phyloP scores from a whole-genome alignment of 2,113 vertebrate genomes.

The Ageneiosus marmoratus region DNA sequence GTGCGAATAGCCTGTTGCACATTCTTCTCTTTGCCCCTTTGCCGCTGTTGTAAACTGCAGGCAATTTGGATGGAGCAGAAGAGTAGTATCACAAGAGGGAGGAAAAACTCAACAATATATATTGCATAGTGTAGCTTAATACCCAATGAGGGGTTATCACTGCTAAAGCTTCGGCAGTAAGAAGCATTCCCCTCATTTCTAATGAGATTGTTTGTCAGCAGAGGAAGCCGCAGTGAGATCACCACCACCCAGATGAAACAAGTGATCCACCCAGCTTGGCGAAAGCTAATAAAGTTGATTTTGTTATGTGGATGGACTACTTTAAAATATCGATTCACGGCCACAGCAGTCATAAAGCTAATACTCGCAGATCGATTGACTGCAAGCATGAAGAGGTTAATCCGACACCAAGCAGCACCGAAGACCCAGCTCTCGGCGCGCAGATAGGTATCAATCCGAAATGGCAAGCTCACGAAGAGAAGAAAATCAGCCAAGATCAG shows the following conservation, averaged over 20 bases:
- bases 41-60: slow-evolving; percentile 13
- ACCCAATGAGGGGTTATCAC: slow-evolving; percentile 2
- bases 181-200: slow-evolving; percentile 21
- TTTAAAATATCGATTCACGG: slow-evolving; percentile 76
- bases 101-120: slow-evolving; percentile 41
- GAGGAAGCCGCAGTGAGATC: slow-evolving; percentile 63
- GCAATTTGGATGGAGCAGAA: slow-evolving; percentile 45
- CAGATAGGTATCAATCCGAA: slow-evolving; percentile 68
- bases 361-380: slow-evolving; percentile 74
- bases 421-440: slow-evolving; percentile 53
- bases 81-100: slow-evolving; percentile 40
- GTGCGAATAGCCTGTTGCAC: slow-evolving; percentile 64
- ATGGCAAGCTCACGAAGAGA: slow-evolving; percentile 70
- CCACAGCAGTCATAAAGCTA: slow-evolving; percentile 72
- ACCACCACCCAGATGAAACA: slow-evolving; percentile 66
- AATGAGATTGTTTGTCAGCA: slow-evolving; percentile 64
- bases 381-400: slow-evolving; percentile 51
- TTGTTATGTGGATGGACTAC: slow-evolving; percentile 72
- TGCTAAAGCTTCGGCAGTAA: slow-evolving; percentile 74
- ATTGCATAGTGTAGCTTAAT: slow-evolving; percentile 58
- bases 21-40: slow-evolving; percentile 41
- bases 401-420: slow-evolving; percentile 50
- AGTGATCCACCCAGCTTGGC: slow-evolving; percentile 53
- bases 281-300: slow-evolving; percentile 62
- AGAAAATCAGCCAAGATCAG: slow-evolving; percentile 74